These are phyloP conservation scores for Zeugodacus cucurbitae DNA, from an alignment of 1,140 invertebrate species.

Conservation along the genomic window DNA sequence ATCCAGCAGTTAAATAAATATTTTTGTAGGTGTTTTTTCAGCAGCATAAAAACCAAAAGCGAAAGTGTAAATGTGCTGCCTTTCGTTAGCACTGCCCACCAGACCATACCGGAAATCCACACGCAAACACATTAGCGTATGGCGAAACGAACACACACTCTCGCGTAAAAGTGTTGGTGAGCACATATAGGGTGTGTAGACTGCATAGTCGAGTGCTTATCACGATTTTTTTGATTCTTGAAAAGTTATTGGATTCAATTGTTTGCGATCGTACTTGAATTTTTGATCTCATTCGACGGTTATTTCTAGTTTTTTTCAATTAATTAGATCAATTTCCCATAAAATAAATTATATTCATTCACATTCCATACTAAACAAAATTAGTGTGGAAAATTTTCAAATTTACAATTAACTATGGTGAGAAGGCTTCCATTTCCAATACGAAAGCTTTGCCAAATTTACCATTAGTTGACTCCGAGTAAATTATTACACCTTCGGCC, in stretches of 20 bases:
- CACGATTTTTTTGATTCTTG: too few species aligned
- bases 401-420: background rate
- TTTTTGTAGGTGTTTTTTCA: background rate
- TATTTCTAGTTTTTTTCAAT: too few species aligned
- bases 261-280: too few species aligned
- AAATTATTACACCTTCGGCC: background rate
- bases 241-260: too few species aligned
- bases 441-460: background rate
- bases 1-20: background rate
- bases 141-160: background rate
- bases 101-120: background rate
- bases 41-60: background rate
- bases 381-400: background rate
- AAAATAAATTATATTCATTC: too few species aligned
- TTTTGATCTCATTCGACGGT: too few species aligned
- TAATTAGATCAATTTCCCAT: too few species aligned
- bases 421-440: too few species aligned
- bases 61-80: background rate
- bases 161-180: background rate
- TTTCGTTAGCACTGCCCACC: constrained; percentile 7
- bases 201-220: too few species aligned
- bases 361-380: too few species aligned
- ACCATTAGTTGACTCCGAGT: background rate
- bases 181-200: too few species aligned
- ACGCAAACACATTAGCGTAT: background rate